Conservation (phyloP, 1,140 invertebrate species). For the Drosophila albomicans region DNA sequence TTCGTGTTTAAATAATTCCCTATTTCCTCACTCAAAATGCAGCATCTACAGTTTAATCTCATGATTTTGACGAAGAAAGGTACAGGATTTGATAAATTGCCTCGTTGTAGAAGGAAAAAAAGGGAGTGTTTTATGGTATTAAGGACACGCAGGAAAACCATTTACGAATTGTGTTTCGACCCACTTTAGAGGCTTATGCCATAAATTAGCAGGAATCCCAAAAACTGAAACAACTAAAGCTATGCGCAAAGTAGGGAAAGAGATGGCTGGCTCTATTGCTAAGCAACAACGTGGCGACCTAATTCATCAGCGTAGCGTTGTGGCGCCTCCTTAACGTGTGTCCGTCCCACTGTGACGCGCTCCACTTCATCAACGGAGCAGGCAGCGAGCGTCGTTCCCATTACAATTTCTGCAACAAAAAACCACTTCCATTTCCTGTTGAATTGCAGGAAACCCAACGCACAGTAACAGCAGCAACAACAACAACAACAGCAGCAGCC, state of each 20-base stretch:
- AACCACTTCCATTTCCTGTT: slow-evolving; percentile 73
- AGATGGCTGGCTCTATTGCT: background rate
- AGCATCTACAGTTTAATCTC: too few relatives aligned
- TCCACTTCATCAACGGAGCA: slow-evolving; percentile 38
- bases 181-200: background rate
- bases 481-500: slow-evolving; percentile 29
- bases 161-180: background rate
- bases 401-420: slow-evolving; percentile 51
- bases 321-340: background rate
- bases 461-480: slow-evolving; percentile 20
- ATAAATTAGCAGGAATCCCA: background rate
- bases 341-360: slow-evolving; percentile 48
- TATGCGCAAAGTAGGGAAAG: background rate
- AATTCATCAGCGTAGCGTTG: slow-evolving; percentile 1
- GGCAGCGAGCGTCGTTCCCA: slow-evolving; percentile 29
- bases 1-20: too few relatives aligned
- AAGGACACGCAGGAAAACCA: background rate
- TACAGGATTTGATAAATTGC: background rate
- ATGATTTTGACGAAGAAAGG: background rate
- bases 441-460: slow-evolving; percentile 59
- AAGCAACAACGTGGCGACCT: slow-evolving; percentile 3
- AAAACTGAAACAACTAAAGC: background rate
- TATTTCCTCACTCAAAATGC: too few relatives aligned
- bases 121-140: background rate
- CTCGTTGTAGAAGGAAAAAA: background rate